These are phyloP conservation scores for Ammospiza caudacuta DNA, from an alignment of 2,113 vertebrate genomes.

Conservation along the genomic window DNA sequence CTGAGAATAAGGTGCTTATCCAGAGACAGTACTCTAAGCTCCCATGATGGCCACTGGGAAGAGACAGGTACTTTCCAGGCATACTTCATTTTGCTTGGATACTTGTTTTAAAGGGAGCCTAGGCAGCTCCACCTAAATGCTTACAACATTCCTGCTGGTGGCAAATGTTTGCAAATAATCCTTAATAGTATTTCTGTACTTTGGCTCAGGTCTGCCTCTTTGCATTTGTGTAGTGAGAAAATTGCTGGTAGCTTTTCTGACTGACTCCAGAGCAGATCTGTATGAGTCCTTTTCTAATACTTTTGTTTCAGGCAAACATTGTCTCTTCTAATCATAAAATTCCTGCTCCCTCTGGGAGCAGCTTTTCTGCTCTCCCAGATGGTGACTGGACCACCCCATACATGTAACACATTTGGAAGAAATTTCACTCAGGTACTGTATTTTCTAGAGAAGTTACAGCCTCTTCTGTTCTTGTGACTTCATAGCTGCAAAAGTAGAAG, in stretches of 20 bases:
- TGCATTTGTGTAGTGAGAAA: background rate
- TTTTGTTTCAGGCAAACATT: background rate
- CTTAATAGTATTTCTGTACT: background rate
- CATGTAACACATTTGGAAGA: background rate
- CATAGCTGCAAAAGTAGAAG: background rate
- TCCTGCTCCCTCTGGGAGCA: background rate
- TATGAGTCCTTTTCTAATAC: background rate
- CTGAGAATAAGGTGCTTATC: background rate
- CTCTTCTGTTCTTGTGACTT: background rate
- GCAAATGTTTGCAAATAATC: background rate
- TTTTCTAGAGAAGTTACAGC: background rate
- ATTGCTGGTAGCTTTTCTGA: background rate
- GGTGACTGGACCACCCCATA: background rate
- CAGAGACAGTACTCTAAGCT: background rate
- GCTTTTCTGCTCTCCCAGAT: rapidly evolving
- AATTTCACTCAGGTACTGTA: background rate
- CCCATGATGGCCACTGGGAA: background rate
- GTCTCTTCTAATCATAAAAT: background rate
- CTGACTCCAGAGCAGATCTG: background rate
- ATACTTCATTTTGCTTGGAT: background rate
- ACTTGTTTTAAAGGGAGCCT: background rate
- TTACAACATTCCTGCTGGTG: background rate
- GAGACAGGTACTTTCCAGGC: background rate
- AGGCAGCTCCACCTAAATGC: background rate
- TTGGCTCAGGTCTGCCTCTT: background rate